Conservation (phyloP, 2,113 vertebrate species). For the Psittacula cyanocephala region DNA sequence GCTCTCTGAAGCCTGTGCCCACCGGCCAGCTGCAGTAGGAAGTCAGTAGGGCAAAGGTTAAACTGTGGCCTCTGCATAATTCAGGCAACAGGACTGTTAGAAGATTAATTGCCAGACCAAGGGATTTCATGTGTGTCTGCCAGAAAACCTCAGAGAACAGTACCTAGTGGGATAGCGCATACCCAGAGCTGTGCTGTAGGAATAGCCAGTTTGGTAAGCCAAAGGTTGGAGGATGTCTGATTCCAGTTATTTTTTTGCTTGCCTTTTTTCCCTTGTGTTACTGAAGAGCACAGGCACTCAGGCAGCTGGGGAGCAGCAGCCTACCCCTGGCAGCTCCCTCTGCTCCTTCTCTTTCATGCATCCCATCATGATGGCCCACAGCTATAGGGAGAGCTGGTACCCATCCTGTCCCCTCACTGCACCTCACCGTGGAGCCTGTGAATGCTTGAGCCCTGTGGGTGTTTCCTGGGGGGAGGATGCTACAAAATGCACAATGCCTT, state of each 20-base stretch:
- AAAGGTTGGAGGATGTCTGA: not conserved
- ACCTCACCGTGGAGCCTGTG: not conserved
- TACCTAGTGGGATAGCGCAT: not conserved
- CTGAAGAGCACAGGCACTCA: not conserved
- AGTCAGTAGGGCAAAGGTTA: not conserved
- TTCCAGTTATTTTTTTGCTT: not conserved
- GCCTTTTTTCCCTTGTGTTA: not conserved
- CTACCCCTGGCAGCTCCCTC: not conserved
- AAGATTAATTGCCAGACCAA: not conserved
- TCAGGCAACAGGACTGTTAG: not conserved
- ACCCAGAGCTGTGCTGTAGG: not conserved
- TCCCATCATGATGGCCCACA: not conserved
- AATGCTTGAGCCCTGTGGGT: not conserved
- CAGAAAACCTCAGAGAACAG: not conserved
- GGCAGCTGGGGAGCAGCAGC: not conserved
- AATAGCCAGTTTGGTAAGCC: not conserved
- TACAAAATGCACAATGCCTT: fast-evolving
- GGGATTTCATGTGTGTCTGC: not conserved
- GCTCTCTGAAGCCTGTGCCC: not conserved
- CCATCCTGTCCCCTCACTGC: not conserved
- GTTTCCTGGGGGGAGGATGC: not conserved
- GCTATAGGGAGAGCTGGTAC: not conserved
- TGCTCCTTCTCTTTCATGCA: not conserved
- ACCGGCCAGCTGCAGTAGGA: not conserved
- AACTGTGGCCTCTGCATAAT: fast-evolving